Conservation (phyloP, 2,113 vertebrate genomes). For the Crotalus horridus region DNA sequence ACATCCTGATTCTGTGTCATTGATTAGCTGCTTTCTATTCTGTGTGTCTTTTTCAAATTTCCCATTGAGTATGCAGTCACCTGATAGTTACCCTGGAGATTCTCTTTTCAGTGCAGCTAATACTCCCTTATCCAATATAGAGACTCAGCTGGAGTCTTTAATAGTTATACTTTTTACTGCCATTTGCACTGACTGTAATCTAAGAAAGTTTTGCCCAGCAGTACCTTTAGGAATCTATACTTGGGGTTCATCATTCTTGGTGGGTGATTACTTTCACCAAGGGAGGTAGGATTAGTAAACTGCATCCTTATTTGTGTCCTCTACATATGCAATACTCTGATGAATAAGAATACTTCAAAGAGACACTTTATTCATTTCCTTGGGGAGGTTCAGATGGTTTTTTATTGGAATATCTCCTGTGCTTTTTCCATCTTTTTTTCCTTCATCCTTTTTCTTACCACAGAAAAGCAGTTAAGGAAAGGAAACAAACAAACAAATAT, state of each 20-base stretch:
- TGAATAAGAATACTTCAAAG: neutral
- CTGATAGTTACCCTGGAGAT: neutral
- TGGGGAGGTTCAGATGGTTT: neutral
- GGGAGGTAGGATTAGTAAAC: neutral
- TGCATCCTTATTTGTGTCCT: neutral
- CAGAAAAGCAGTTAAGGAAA: neutral
- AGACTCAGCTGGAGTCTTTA: too few species aligned
- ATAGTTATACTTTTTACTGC: neutral
- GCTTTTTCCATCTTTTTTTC: neutral
- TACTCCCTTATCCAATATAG: neutral
- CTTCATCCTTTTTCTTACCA: neutral
- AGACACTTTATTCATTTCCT: neutral
- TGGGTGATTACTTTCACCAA: neutral
- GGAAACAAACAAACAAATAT: neutral
- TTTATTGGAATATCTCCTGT: neutral
- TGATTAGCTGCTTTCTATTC: neutral
- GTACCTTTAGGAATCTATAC: neutral
- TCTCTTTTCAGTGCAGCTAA: neutral
- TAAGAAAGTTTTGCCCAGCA: neutral
- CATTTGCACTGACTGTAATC: neutral
- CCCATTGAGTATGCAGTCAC: neutral
- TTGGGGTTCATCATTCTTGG: neutral
- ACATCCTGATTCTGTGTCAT: neutral
- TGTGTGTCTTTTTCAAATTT: neutral
- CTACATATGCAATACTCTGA: neutral